Conservation (phyloP, 2,113 vertebrate genomes). For the Puma concolor region DNA sequence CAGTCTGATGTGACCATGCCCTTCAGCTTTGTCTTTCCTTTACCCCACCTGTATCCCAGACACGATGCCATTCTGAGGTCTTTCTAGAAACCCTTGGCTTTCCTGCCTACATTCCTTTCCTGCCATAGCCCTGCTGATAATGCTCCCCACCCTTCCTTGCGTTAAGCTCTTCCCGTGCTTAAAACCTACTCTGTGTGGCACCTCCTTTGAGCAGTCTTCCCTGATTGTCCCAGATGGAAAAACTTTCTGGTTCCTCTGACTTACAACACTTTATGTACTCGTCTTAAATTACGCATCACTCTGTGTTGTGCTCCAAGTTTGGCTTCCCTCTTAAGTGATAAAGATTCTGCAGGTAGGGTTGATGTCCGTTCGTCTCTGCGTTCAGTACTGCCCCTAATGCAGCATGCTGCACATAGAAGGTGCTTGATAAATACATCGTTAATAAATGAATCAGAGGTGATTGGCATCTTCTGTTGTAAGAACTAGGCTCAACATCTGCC, state of each 20-base stretch:
- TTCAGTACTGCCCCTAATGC: background rate
- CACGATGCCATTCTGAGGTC: background rate
- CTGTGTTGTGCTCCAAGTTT: background rate
- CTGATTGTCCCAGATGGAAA: background rate
- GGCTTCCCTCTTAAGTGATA: background rate
- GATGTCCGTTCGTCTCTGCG: background rate
- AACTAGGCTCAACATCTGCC: slow-evolving; percentile 8
- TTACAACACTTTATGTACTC: background rate
- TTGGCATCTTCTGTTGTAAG: background rate
- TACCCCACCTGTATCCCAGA: background rate
- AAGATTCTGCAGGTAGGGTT: background rate
- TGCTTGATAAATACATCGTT: slow-evolving; percentile 56
- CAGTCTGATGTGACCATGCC: background rate
- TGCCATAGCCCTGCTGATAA: background rate
- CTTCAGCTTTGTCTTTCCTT: background rate
- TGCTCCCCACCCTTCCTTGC: background rate
- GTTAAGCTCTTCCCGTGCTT: background rate
- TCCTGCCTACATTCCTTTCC: background rate
- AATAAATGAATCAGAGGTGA: slow-evolving; percentile 23
- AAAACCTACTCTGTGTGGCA: background rate
- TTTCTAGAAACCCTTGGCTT: slow-evolving; percentile 19
- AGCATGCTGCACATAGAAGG: background rate
- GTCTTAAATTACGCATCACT: background rate
- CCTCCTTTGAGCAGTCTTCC: background rate
- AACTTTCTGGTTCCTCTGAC: background rate